Percentiles rank a stretch among this genome's conserved stretches.
Conservation (phyloP, 2,888 invertebrate species). For the Pachymerium ferrugineum region DNA sequence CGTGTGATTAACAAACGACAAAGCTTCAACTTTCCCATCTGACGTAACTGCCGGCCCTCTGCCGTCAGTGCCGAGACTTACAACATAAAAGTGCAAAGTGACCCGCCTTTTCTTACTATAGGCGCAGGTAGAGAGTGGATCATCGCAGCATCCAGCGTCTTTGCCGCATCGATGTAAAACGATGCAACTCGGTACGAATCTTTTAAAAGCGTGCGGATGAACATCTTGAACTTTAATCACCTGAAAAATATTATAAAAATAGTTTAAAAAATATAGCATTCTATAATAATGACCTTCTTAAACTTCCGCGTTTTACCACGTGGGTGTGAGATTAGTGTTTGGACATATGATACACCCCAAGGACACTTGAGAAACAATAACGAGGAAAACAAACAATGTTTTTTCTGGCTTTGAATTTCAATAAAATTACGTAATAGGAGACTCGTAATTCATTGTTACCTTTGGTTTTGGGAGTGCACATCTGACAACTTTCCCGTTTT, state of each 20-base stretch:
- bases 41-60: constrained; percentile 28
- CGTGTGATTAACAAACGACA: constrained; percentile 40
- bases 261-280: not conserved
- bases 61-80: constrained; percentile 32
- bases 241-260: constrained; percentile 31
- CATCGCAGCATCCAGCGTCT: constrained; percentile 45
- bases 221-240: constrained; percentile 43
- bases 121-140: constrained; percentile 41
- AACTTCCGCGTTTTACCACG: not conserved
- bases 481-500: not conserved
- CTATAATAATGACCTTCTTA: not conserved
- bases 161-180: constrained; percentile 46
- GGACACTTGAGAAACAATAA: not conserved
- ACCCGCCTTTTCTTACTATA: constrained; percentile 39
- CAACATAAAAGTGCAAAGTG: constrained; percentile 38
- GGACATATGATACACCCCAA: not conserved
- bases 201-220: constrained; percentile 41
- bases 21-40: constrained; percentile 37
- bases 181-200: constrained; percentile 46
- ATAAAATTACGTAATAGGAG: no score
- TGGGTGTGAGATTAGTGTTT: not conserved
- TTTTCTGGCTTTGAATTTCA: no score
- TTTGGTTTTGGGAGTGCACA: not conserved
- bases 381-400: not conserved
- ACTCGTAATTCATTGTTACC: no score